phyloP scores from a whole-genome alignment of 2,797 vertebrate genomes.

The Sebastes wilsoni region DNA sequence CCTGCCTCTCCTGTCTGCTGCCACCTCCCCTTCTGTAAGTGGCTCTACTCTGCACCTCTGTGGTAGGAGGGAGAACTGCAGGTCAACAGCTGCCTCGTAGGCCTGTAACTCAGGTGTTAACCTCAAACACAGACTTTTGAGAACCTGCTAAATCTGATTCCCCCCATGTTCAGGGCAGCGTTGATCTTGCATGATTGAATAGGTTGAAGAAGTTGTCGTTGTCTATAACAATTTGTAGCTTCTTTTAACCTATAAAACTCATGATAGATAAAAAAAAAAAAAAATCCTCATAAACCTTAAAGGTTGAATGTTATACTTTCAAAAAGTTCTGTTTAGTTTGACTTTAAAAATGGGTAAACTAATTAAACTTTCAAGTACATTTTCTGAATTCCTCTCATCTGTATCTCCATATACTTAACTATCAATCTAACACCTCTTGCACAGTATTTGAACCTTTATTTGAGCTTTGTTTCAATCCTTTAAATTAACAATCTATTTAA shows the following conservation, averaged over 20 bases:
- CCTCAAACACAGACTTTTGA: not conserved
- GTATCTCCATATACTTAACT: constrained; percentile 16
- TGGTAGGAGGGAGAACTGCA: constrained; percentile 67
- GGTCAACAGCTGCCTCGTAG: constrained; percentile 2
- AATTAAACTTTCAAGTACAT: constrained; percentile 22
- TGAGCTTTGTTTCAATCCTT: constrained; percentile 37
- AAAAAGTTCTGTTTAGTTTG: not conserved
- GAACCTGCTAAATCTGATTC: not conserved
- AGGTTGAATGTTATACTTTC: not conserved
- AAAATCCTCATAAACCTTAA: not conserved
- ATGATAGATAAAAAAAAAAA: not conserved
- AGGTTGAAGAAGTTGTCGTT: not conserved
- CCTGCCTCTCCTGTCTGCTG: constrained; percentile 95
- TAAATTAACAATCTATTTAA: constrained; percentile 52
- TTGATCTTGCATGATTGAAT: not conserved
- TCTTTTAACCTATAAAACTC: not conserved
- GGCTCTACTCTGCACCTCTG: constrained; percentile 68
- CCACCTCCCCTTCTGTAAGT: constrained; percentile 99
- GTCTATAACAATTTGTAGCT: not conserved
- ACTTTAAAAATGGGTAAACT: not conserved
- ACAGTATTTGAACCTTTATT: constrained; percentile 38
- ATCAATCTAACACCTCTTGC: constrained; percentile 39
- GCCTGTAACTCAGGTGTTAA: not conserved
- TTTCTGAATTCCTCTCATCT: constrained; percentile 38
- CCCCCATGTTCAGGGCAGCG: not conserved